These are phyloP conservation scores for Volucella inanis DNA, from an alignment of 2,888 invertebrate species.

Conservation along the genomic window DNA sequence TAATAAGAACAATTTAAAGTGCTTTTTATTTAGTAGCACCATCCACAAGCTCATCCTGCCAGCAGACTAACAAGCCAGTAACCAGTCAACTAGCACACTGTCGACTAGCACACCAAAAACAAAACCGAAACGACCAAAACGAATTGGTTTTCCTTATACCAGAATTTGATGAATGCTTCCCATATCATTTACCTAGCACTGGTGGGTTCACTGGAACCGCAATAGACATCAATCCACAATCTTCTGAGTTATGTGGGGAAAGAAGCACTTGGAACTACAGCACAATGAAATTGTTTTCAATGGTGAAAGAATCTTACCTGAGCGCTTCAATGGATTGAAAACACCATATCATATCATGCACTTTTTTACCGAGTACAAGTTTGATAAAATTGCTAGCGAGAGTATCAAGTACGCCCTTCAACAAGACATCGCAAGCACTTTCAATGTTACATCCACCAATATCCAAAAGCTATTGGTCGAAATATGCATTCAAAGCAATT, in stretches of 20 bases:
- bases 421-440: no score
- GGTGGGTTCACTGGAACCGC: constrained; percentile 13
- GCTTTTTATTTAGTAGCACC: constrained; percentile 23
- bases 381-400: no score
- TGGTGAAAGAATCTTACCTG: constrained; percentile 9
- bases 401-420: no score
- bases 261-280: constrained; percentile 25
- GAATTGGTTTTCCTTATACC: constrained; percentile 16
- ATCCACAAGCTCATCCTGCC: constrained; percentile 23
- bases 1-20: constrained; percentile 24
- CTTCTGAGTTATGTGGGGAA: constrained; percentile 21
- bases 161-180: constrained; percentile 7
- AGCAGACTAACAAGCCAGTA: constrained; percentile 15
- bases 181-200: constrained; percentile 18
- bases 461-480: no score
- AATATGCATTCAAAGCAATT: no score
- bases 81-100: constrained; percentile 8
- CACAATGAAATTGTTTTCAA: constrained; percentile 24
- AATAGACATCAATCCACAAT: constrained; percentile 18
- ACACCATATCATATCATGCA: no score
- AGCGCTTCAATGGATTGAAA: constrained; percentile 1
- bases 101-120: constrained; percentile 28
- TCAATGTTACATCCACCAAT: no score
- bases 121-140: constrained; percentile 15
- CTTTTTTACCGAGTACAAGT: no score